Conservation (phyloP, 2,797 vertebrate species). For the Coendou prehensilis region DNA sequence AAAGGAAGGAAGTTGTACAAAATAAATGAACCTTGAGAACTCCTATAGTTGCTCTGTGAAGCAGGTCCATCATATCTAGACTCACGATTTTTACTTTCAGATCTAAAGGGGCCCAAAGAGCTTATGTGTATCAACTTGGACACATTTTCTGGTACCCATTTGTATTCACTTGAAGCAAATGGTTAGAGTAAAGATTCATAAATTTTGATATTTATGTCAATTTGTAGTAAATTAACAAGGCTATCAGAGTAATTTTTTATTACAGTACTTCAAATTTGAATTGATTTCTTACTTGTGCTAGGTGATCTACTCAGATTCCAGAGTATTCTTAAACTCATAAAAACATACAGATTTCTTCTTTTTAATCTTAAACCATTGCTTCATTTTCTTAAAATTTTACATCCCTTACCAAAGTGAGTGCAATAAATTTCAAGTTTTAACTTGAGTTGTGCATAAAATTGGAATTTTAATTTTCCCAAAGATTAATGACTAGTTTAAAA, state of each 20-base stretch:
- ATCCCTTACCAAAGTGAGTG: not conserved
- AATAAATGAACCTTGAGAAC: not conserved
- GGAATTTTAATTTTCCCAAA: constrained; percentile 9
- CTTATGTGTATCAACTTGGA: not conserved
- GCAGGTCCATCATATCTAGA: not conserved
- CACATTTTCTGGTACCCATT: not conserved
- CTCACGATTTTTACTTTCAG: not conserved
- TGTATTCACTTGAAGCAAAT: constrained; percentile 42
- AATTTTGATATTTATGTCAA: not conserved
- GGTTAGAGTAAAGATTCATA: not conserved
- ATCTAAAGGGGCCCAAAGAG: not conserved
- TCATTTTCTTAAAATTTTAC: constrained; percentile 52
- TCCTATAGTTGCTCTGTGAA: not conserved
- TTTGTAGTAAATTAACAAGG: constrained; percentile 33
- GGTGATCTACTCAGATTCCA: not conserved
- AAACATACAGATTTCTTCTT: not conserved
- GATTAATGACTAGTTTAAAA: not conserved
- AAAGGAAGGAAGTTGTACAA: not conserved
- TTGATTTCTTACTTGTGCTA: not conserved
- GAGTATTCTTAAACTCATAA: constrained; percentile 41
- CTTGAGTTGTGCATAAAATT: constrained; percentile 3
- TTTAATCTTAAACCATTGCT: not conserved
- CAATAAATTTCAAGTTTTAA: constrained; percentile 30
- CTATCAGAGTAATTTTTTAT: not conserved
- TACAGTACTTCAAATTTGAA: constrained; percentile 16